These are phyloP conservation scores for Andrena marginata DNA, from an alignment of 2,888 invertebrate species.

Conservation along the genomic window DNA sequence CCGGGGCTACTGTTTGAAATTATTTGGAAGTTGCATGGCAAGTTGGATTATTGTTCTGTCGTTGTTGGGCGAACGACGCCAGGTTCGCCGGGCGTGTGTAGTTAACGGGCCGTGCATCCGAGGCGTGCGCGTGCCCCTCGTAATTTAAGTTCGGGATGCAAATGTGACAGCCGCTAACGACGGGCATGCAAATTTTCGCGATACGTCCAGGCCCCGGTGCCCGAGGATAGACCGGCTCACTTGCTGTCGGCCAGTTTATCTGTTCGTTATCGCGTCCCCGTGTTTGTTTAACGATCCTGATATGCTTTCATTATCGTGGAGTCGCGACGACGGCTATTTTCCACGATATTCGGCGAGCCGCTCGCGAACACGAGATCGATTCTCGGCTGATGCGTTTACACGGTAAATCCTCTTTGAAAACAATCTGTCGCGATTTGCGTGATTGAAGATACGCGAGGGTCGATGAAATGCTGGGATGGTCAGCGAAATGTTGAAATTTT, in stretches of 20 bases:
- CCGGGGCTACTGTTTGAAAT: not conserved
- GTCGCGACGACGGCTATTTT: not conserved
- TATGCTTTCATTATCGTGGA: not conserved
- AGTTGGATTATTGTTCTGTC: conserved; percentile 26
- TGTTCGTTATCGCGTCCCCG: conserved; percentile 14
- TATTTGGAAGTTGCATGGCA: conserved; percentile 20
- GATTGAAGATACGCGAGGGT: not conserved
- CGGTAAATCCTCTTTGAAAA: not conserved
- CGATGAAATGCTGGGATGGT: no score
- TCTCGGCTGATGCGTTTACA: not conserved
- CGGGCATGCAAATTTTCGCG: conserved; percentile 33
- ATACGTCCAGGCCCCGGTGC: not conserved
- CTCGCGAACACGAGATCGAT: not conserved
- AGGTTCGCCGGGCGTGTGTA: not conserved
- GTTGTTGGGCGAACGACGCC: not conserved
- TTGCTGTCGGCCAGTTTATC: not conserved
- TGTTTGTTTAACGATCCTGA: conserved; percentile 16
- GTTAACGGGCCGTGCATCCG: not conserved
- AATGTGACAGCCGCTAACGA: conserved; percentile 16
- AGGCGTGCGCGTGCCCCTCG: not conserved
- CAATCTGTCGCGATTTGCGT: not conserved
- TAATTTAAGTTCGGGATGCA: conserved; percentile 27
- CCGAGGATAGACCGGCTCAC: not conserved
- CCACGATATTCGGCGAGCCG: not conserved
- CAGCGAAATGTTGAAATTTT: not conserved